Percentiles rank a stretch among this genome's conserved stretches.
Evolutionary conservation across 2,888 invertebrate species (phyloP).

Genomic region (Conomelus anceps): DNA sequence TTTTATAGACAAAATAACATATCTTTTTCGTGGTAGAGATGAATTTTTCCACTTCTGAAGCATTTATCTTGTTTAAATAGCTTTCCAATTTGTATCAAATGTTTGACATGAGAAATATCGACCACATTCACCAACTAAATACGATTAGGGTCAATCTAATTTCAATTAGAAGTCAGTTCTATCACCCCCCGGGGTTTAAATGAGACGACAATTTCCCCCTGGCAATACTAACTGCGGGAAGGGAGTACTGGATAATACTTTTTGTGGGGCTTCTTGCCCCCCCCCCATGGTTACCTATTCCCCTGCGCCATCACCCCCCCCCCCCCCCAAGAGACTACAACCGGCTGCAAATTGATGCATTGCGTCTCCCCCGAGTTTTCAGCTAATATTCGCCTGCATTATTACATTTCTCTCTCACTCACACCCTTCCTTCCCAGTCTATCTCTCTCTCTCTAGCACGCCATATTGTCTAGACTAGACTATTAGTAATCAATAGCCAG

Average conservation of each 20-base stretch:
- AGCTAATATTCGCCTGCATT: background rate
- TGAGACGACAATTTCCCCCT: no score
- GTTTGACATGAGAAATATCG: background rate
- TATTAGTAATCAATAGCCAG: background rate
- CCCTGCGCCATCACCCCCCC: background rate
- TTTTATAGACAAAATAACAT: no score
- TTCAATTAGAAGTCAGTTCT: background rate
- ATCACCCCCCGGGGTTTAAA: background rate
- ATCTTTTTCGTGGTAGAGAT: no score
- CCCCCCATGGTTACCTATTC: background rate
- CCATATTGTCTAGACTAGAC: background rate
- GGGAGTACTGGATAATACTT: no score
- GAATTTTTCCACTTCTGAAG: no score
- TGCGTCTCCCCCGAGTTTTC: background rate
- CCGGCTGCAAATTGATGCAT: background rate
- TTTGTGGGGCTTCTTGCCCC: background rate
- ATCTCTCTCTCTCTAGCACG: background rate
- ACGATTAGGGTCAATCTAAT: background rate
- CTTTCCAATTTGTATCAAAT: background rate
- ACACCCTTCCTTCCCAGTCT: no score
- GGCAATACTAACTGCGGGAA: no score
- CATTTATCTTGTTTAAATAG: background rate
- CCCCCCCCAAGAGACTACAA: background rate
- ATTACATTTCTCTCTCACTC: background rate
- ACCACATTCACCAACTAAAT: background rate